Evolutionary conservation across 2,113 vertebrate species (phyloP).

Genomic region (human): DNA sequence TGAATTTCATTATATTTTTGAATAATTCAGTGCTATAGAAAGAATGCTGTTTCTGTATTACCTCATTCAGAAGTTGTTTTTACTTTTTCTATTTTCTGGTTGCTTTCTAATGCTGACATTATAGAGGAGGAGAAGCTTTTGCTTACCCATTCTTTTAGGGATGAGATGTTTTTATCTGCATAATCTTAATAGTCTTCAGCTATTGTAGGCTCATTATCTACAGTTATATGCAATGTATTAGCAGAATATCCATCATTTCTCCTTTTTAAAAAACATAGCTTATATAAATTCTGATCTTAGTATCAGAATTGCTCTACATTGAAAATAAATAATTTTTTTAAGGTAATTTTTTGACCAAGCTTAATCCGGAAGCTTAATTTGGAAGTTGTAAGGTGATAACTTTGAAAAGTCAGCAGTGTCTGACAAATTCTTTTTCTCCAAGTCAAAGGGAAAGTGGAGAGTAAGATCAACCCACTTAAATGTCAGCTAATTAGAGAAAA

Average conservation of each 20-base stretch:
- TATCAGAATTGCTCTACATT: not conserved
- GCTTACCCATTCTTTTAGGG: not conserved
- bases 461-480: not conserved
- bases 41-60: constrained; percentile 67
- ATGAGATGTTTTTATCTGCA: not conserved
- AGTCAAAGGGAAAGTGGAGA: not conserved
- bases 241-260: not conserved
- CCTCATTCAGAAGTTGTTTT: constrained; percentile 74
- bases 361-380: not conserved
- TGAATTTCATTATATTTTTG: constrained; percentile 87
- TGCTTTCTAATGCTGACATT: constrained; percentile 51
- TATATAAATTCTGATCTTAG: constrained; percentile 8
- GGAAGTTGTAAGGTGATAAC: not conserved
- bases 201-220: constrained; percentile 5
- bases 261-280: not conserved
- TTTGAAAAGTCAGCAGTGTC: not conserved
- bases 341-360: not conserved
- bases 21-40: constrained; percentile 78
- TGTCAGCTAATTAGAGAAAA: not conserved
- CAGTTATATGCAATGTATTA: not conserved
- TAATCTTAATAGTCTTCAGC: not conserved
- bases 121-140: constrained; percentile 6
- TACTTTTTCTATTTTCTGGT: constrained; percentile 56
- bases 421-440: not conserved
- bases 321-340: not conserved